Evolutionary conservation across 64 coral and sea anemone genomes (phyloP), one percentile per base, ranked within the genome.

Genomic region (Stylophora pistillata): DNA sequence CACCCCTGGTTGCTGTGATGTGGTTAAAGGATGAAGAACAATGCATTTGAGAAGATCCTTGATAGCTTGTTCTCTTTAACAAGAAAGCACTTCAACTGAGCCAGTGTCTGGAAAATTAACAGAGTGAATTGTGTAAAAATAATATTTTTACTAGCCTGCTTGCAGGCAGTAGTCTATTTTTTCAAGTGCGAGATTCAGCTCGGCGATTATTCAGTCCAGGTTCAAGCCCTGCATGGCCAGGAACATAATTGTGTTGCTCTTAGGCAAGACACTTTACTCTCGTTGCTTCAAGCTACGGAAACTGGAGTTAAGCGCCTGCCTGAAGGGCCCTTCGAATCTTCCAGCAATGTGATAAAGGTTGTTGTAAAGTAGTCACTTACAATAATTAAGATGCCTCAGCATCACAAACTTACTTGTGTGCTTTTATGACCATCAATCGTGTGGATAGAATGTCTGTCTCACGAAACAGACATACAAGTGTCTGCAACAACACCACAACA

Each of bases 401-500:
- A 29, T 54, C 76, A 78, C 15, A 1, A 5, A 88, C 92, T 89
- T 73, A 98, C 96, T 94, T 98, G 92, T 89, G 81, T 30, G 79
- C 77, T 71, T 98, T 94, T 9, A 98, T 90, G 13, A 91, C 92
- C 10, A 65, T 94, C 86, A 94, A 57, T 74, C 89, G 68, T 27
- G 92, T 89, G 15, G 83, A 58, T 32, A 98, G 76, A 31, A 89
- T 87, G 73, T 98, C 96, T 41, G 96, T 98, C 75, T 98, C 96
- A 70, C 89, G 88, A 87, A 98, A 98, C 89, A 98, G 85, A 32
- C 93, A 94, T 56, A 79, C 74, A 34, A 98, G 66, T 33, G 81
- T 70, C 30, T 98, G 92, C 18, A 98, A 74, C 17, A 98, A 74
- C 16, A 98, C 79, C 16, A 94, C 92, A 72, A 98, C 89, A 92